Conservation (phyloP, 2,113 vertebrate genomes). For the Apodemus speciosus region DNA sequence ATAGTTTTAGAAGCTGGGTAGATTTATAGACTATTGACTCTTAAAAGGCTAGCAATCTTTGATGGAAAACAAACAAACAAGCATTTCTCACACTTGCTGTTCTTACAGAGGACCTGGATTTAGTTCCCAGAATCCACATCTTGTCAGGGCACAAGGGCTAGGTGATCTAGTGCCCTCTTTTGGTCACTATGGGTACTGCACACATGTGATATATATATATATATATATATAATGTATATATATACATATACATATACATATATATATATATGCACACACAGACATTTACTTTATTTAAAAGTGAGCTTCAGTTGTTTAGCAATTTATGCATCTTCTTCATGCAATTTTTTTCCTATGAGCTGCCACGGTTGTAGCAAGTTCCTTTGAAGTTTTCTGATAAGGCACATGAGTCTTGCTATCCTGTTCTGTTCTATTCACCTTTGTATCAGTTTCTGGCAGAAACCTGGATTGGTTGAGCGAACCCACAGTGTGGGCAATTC, state of each 20-base stretch:
- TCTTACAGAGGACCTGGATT: neutral
- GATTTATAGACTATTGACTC: neutral
- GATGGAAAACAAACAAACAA: neutral
- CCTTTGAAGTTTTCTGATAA: constrained; percentile 39
- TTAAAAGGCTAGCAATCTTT: neutral
- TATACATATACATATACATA: no score
- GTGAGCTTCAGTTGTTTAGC: neutral
- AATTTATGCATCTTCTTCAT: neutral
- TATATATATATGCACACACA: neutral
- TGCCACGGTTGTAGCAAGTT: neutral
- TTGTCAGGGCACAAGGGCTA: no score
- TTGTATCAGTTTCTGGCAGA: constrained; percentile 8
- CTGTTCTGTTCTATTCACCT: neutral
- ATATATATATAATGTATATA: no score
- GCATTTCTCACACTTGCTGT: neutral
- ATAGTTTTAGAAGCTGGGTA: neutral
- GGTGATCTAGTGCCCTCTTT: neutral
- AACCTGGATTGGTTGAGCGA: constrained; percentile 53
- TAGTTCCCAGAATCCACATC: neutral
- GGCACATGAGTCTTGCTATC: neutral
- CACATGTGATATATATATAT: neutral
- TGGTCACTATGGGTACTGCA: neutral
- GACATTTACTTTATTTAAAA: neutral
- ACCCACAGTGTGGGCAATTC: constrained; percentile 34
- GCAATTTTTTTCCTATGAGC: neutral